Conservation (phyloP, 2,113 vertebrate genomes). For the Regulus satrapa region DNA sequence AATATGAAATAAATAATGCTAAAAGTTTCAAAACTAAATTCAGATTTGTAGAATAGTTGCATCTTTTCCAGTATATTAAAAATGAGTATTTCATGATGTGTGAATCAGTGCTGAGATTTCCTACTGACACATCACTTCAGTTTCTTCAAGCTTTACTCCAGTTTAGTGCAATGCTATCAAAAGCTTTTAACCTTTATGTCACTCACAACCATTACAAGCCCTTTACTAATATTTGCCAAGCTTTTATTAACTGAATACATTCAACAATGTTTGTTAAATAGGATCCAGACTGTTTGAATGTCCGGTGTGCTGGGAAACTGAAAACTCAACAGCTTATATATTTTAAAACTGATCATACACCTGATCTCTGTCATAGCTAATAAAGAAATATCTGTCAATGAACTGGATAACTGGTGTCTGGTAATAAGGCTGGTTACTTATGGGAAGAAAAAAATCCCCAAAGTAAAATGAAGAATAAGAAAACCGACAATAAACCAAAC, state of each 20-base stretch:
- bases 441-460: neutral
- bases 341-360: neutral
- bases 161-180: neutral
- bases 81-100: neutral
- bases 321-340: neutral
- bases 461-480: neutral
- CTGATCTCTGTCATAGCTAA: neutral
- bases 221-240: constrained; percentile 64
- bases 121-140: neutral
- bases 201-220: constrained; percentile 33
- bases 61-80: neutral
- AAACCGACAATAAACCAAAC: neutral
- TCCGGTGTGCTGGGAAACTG: neutral
- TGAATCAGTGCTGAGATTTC: neutral
- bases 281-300: neutral
- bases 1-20: neutral
- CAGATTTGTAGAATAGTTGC: neutral
- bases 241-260: constrained; percentile 50
- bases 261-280: constrained; percentile 40
- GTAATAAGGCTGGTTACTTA: neutral
- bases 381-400: neutral
- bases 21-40: neutral
- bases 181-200: constrained; percentile 44
- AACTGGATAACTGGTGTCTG: neutral
- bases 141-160: neutral